Conservation (phyloP, 2,797 vertebrate species). For the Falco cherrug region DNA sequence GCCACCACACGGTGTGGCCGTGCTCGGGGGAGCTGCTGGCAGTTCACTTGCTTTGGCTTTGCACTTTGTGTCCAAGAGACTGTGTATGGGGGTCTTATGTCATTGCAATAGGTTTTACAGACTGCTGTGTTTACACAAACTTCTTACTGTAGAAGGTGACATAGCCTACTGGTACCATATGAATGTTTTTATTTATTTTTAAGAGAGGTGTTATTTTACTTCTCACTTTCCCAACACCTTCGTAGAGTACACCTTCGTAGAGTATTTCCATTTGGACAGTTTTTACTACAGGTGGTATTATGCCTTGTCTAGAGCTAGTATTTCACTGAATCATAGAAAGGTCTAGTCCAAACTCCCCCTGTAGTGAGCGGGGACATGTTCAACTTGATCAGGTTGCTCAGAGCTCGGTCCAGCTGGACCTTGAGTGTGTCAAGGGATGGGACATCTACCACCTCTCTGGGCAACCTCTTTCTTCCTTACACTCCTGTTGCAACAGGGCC, state of each 20-base stretch:
- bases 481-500: fast-evolving
- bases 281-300: not conserved
- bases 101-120: not conserved
- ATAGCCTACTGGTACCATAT: not conserved
- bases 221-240: not conserved
- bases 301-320: not conserved
- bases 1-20: not conserved
- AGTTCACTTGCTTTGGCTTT: not conserved
- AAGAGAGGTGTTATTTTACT: not conserved
- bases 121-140: not conserved
- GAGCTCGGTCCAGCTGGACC: not conserved
- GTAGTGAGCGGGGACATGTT: not conserved
- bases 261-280: not conserved
- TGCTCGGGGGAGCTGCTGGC: not conserved
- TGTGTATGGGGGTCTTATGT: not conserved
- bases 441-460: too few relatives aligned
- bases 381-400: not conserved
- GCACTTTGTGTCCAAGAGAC: not conserved
- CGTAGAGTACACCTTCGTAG: not conserved
- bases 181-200: not conserved
- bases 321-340: not conserved
- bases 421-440: not conserved
- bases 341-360: not conserved
- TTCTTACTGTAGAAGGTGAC: not conserved
- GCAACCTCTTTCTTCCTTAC: not conserved